Evolutionary conservation across 2,888 invertebrate genomes (phyloP), one percentile per base, ranked within the genome.

Genomic region (Syrista parreyssii): DNA sequence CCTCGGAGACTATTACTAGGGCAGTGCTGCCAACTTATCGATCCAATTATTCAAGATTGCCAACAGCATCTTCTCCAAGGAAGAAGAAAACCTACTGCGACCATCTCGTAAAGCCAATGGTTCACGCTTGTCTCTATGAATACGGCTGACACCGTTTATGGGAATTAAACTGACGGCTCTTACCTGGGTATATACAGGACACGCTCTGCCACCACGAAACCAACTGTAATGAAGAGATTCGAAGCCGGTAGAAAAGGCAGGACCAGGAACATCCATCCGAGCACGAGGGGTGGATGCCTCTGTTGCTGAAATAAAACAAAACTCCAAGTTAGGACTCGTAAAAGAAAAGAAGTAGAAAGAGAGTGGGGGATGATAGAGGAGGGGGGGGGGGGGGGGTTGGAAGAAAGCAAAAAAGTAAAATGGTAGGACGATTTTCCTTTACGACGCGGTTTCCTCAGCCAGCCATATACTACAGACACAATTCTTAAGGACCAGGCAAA

Each of bases 131-230:
- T 55, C 23, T 2, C 40, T 55, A 55, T 23, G 40, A 55, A 15
- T 55, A 55, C 4, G 23, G 4, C 40, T 23, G 40, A 55, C 40
- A 55, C 6, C 1, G 23, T 55, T 15, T 55, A 55, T 0, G 15
- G 23, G 35, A 35, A 12, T 68, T 1, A 72, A 35, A 11, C 0
- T 35, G 35, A 1, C 40, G 40, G 23, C 9, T 92, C 40, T 92
- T 93, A 96, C 96, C 95, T 96, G 75, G 98, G 97, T 88, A 98
- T 96, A 92, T 98, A 98, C 23, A 98, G 93, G 55, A 98, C 96
- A 84, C 98, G 93, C 91, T 98, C 98, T 0, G 98, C 98, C 0
- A 98, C 94, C 11, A 96, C 96, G 88, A 96, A 96, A 40, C 96
- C 96, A 4, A 96, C 96, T 0, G 96, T 96, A 83, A 96, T 95